Conservation (phyloP, 2,113 vertebrate genomes). For the Phrynosoma blainvillii region DNA sequence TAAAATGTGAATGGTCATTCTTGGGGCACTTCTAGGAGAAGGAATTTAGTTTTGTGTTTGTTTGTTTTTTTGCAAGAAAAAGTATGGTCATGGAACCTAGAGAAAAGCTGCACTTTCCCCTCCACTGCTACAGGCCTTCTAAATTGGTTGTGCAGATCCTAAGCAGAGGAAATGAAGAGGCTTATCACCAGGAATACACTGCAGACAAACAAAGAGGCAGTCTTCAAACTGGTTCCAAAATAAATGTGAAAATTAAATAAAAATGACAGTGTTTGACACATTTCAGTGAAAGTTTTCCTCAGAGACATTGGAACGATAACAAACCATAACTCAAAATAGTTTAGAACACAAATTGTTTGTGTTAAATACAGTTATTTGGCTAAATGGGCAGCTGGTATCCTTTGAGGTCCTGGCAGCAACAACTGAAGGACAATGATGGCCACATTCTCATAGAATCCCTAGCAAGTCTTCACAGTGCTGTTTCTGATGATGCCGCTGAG, state of each 20-base stretch:
- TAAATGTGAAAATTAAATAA: not conserved
- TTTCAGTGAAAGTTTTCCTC: not conserved
- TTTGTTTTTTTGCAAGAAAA: no score
- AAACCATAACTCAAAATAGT: not conserved
- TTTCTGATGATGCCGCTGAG: no score
- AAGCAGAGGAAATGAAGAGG: not conserved
- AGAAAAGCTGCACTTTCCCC: no score
- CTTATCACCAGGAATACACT: not conserved
- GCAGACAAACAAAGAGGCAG: not conserved
- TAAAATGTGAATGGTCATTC: no score
- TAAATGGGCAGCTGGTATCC: not conserved
- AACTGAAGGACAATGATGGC: no score
- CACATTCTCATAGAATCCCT: not conserved
- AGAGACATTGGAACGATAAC: not conserved
- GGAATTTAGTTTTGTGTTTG: no score
- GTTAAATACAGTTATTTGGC: not conserved
- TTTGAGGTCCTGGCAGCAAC: no score
- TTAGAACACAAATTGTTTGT: no score
- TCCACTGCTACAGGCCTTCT: not conserved
- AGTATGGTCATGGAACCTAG: no score
- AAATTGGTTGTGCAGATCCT: not conserved
- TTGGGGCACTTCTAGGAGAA: no score
- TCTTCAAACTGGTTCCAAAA: not conserved
- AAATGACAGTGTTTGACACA: not conserved
- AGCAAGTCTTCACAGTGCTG: no score